These are phyloP conservation scores for Rhinoptilus africanus DNA, from an alignment of 2,113 vertebrate species.

Conservation along the genomic window DNA sequence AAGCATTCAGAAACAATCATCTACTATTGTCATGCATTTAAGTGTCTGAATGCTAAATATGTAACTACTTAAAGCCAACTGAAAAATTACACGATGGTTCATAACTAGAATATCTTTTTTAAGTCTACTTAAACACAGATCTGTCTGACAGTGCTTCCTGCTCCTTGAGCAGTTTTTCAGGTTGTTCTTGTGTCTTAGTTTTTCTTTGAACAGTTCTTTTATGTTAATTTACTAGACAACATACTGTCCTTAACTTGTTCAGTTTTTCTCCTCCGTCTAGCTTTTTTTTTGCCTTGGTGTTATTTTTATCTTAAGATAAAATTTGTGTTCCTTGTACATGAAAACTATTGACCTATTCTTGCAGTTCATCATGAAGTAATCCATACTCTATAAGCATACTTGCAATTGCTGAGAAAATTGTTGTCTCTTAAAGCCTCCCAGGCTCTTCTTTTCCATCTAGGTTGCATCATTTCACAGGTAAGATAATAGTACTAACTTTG, in stretches of 20 bases:
- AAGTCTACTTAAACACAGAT: neutral
- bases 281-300: neutral
- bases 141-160: neutral
- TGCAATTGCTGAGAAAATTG: neutral
- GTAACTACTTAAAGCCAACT: neutral
- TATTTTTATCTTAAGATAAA: neutral
- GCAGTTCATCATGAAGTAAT: neutral
- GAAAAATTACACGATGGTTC: neutral
- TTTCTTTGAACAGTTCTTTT: neutral
- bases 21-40: neutral
- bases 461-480: neutral
- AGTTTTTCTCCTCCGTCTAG: neutral
- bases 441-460: neutral
- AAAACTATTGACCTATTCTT: neutral
- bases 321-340: neutral
- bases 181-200: neutral
- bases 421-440: neutral
- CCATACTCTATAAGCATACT: neutral
- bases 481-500: neutral
- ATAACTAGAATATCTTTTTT: neutral
- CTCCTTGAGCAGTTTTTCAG: neutral
- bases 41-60: neutral
- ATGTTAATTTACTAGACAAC: neutral
- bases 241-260: neutral
- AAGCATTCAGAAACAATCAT: neutral